These are phyloP conservation scores for Gavialis gangeticus DNA, from an alignment of 2,113 vertebrate genomes.

Conservation along the genomic window DNA sequence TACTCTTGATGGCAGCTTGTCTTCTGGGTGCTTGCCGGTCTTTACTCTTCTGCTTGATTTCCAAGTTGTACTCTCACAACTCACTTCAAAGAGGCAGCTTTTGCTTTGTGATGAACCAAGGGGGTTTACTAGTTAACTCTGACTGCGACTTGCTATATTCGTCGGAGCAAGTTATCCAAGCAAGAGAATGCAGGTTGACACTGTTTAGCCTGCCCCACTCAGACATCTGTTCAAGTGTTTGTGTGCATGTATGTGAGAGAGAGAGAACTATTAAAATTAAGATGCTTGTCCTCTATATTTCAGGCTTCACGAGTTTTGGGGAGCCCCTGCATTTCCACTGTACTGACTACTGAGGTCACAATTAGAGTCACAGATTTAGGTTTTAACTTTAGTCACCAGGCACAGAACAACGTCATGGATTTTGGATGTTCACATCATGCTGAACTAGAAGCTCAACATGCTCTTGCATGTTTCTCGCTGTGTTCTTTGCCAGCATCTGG, in stretches of 20 bases:
- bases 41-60: constrained; percentile 34
- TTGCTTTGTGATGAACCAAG: not conserved
- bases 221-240: not conserved
- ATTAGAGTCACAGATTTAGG: not conserved
- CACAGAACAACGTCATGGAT: not conserved
- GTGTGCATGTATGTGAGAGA: not conserved
- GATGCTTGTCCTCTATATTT: not conserved
- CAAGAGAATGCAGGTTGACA: not conserved
- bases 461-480: not conserved
- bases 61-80: constrained; percentile 35
- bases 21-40: not conserved
- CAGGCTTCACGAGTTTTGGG: not conserved
- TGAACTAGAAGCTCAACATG: not conserved
- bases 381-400: not conserved
- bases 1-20: not conserved
- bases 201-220: not conserved
- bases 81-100: constrained; percentile 37
- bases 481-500: not conserved
- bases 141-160: not conserved
- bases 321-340: not conserved
- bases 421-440: not conserved
- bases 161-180: not conserved
- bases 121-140: not conserved
- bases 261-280: not conserved
- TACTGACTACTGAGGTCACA: rapidly evolving